Base-by-base conservation (phyloP, 1,140 invertebrate species). In the Palaemon carinicauda region DNA sequence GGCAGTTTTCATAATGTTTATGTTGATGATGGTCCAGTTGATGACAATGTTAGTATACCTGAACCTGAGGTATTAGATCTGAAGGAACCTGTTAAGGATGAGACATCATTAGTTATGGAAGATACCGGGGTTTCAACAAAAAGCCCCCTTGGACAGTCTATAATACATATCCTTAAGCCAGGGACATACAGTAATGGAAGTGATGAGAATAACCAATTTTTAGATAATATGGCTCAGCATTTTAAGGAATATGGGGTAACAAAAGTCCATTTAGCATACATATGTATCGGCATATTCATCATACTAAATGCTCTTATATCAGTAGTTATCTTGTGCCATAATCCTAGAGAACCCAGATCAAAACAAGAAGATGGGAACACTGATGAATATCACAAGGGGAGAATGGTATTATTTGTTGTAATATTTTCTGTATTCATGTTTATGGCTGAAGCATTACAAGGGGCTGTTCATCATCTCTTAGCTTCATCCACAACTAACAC, bases 181-280 rank as follows among this genome's bases (percentile, higher is more conserved):
- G 88, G 87, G 3, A 91, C 90, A 12, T 90, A 88, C 71, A 89
- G 90, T 75, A 90, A 90, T 86, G 87, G 89, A 51, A 91, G 74
- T 29, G 82, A 85, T 29, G 82, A 85, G 21, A 79, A 79, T 69
- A 69, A 15, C 19, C 53, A 69, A 14, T 85, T 79, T 53, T 29
- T 90, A 54, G 88, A 88, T 31, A 88, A 90, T 56, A 90, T 80
- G 74, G 87, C 90, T 33, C 88, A 89, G 71, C 53, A 56, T 19
- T 69, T 85, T 21, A 78, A 78, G 14, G 85, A 90, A 19, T 90
- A 90, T 50, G 90, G 90, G 12, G 91, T 93, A 53, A 92, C 92
- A 3, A 91, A 91, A 80, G 91, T 93, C 73, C 92, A 93, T 88
- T 91, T 93, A 89, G 91, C 91, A 3, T 93, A 93, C 89, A 87